Evolutionary conservation across 2,888 invertebrate genomes (phyloP).

Genomic region (Chesias legatella): DNA sequence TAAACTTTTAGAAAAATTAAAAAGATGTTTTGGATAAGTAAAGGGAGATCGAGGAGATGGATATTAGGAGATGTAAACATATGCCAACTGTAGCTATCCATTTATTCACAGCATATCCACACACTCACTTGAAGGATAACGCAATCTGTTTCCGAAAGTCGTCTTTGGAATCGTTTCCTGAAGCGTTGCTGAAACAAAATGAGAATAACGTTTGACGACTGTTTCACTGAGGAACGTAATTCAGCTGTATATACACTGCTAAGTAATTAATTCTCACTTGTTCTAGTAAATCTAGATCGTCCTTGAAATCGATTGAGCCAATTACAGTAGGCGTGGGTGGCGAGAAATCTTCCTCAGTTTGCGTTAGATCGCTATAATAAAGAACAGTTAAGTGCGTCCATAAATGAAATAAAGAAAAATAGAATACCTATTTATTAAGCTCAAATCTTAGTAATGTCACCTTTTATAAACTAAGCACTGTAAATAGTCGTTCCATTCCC

Average conservation of each 20-base stretch:
- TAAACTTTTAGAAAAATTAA: no score
- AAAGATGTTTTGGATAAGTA: no score
- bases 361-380: constrained; percentile 10
- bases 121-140: constrained; percentile 53
- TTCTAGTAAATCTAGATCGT: constrained; percentile 58
- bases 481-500: constrained; percentile 54
- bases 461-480: constrained; percentile 39
- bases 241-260: no score
- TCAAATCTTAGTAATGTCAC: no score
- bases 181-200: constrained; percentile 52
- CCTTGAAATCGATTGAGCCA: constrained; percentile 52
- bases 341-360: not conserved
- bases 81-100: no score
- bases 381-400: no score
- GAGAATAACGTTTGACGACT: not conserved
- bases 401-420: no score
- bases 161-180: constrained; percentile 69
- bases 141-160: constrained; percentile 60
- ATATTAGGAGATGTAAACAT: no score
- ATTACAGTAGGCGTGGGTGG: constrained; percentile 25
- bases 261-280: constrained; percentile 54
- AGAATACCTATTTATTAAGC: no score
- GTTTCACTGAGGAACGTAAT: no score
- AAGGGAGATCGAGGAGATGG: no score
- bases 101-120: no score